phyloP scores from a whole-genome alignment of 2,113 vertebrate species.

The Nyctereutes procyonoides region DNA sequence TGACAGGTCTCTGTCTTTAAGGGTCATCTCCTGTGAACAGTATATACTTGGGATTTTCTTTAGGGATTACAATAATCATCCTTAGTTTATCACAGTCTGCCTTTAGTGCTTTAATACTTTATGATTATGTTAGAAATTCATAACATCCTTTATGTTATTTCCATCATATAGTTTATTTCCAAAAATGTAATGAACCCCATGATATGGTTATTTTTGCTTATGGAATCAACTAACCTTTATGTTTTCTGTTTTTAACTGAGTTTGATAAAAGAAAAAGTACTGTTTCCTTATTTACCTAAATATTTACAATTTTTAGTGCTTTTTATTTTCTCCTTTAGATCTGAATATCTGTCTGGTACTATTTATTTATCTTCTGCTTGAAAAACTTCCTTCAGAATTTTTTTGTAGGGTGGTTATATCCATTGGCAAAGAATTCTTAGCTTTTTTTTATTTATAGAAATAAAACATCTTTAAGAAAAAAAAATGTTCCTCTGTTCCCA shows the following conservation, averaged over 20 bases:
- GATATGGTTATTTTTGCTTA: background rate
- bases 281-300: background rate
- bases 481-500: background rate
- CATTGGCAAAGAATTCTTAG: background rate
- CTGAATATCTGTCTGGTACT: background rate
- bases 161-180: background rate
- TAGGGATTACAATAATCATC: background rate
- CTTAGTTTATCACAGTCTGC: background rate
- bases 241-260: background rate
- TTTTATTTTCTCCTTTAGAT: background rate
- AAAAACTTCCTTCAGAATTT: background rate
- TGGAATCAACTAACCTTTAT: background rate
- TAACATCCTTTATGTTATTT: background rate
- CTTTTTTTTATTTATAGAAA: too few relatives aligned
- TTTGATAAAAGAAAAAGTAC: background rate
- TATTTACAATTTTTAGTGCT: background rate
- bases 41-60: background rate
- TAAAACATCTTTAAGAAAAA: background rate
- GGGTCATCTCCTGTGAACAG: background rate
- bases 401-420: background rate
- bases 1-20: background rate
- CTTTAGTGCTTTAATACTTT: background rate
- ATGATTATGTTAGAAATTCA: background rate
- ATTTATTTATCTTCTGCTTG: background rate
- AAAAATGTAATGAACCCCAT: background rate